Base-by-base conservation (phyloP, 2,113 vertebrate genomes). In the Notothenia coriiceps region DNA sequence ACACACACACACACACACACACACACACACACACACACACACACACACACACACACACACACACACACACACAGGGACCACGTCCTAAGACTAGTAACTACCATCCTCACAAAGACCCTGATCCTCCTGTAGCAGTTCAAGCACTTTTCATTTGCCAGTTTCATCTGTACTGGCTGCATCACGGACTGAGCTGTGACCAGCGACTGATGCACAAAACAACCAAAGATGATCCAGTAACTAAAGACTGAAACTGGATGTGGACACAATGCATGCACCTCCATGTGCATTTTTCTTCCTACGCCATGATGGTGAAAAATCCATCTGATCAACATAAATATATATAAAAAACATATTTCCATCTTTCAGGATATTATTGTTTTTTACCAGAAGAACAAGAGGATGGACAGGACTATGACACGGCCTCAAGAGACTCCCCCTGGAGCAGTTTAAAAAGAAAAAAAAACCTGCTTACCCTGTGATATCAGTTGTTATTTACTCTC, bases 151-250 rank as follows among this genome's bases (percentile, higher is more conserved):
- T 70, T 66, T 9, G 63, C 63, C 44, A 5, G 35, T 9, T 74
- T 81, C 70, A 55, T 76, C 62, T 74, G 70, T 82, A 79, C 63
- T 22, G 62, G 49, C 86, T 66, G 87, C 84, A 77, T 83, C 25
- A 51, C 50, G 25, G 66, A 89, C 84, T 75, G 83, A 82, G 54
- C 47, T 74, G 51, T 44, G 73, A 77, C 68, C 40, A 77, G 73
- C 22, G 56, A 81, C 62, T 69, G 83, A 85, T 81, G 86, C 77
- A 88, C 85, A 86, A 65, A 70, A 80, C 87, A 90, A 95, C 95
- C 95, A 95, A 95, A 95, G 95, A 95, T 82, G 73, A 87, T 67
- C 25, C 56, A 49, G 80, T 77, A 82, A 76, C 57, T 44, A 74
- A 56, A 77, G 47, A 29, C 70, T 77, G 51, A 83, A 84, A 20